Base-by-base conservation (phyloP, 2,888 invertebrate genomes). In the Cantharis rufa region DNA sequence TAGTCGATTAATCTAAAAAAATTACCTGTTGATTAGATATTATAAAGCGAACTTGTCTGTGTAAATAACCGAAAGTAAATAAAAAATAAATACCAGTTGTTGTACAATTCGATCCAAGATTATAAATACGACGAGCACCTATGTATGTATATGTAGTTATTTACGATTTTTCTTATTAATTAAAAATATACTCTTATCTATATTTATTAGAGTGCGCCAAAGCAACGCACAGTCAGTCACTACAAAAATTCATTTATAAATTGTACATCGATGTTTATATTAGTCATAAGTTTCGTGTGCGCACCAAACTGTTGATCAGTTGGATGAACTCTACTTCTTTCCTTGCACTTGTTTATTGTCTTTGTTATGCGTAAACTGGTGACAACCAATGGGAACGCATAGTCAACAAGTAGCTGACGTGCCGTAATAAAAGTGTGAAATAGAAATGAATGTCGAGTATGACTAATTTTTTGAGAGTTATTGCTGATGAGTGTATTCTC, bases 221-320 rank as follows among this genome's bases (percentile, higher is more conserved):
- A 32, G n/a, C 64, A n/a, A 13, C 10, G 64, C 10, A 16, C 11
- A 66, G 21, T 21, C 48, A n/a, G 5, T 5, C 48, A 48, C 48
- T 5, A n/a, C 48, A 66, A 21, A 66, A 66, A 66, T n/a, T 66
- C 18, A 66, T 21, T 21, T 66, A 68, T 21, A 24, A 68, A n/a
- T 71, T 69, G 71, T 71, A 77, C 32, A 32, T 73, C 62, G 61
- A 18, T 74, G 74, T 74, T 77, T 77, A 77, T 77, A 74, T 77
- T 77, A 77, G 73, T 77, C 77, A 77, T 77, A 66, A 66, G 64
- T 66, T 66, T 66, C 64, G 24, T 66, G 24, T 66, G 64, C 64
- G 18, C 48, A 48, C 48, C 48, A 48, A 48, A 66, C 24, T 66
- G 24, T 66, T 24, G 64, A 21, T 66, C 15, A 21, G 24, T 21